Evolutionary conservation across 2,888 invertebrate genomes (phyloP), one percentile per base, ranked within the genome.

Genomic region (Scaeva pyrastri): DNA sequence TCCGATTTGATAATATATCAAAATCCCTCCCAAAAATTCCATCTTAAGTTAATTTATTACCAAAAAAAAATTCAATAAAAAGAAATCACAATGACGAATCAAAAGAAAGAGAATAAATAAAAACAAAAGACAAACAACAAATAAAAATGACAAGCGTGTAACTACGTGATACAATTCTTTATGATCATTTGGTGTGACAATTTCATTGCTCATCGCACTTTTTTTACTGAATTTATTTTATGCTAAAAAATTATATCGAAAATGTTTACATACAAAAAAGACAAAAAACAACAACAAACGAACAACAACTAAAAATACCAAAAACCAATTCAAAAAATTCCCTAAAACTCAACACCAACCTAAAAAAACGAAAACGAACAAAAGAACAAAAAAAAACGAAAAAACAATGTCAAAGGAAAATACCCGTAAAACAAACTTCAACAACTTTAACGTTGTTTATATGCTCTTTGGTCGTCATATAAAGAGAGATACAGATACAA

Each of bases 131-230:
- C 3, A 52, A 52, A 23, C 50, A 71, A 74, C 26, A 56, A 45
- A 56, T 56, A 16, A 56, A 82, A 82, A 74, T 86, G 86, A 86
- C 86, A 86, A 77, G 50, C 86, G 82, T 86, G 64, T 64, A 71
- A 78, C 82, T 86, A 86, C 86, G 86, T 86, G 86, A 86, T 81
- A 72, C 77, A 81, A 86, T 86, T 73, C 78, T 74, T 74, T 86
- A 86, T 78, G 82, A 86, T 82, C 73, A 82, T 82, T 78, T 82
- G 86, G 86, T 82, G 86, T 86, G 86, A 86, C 86, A 86, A 74
- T 86, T 86, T 74, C 86, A 82, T 86, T 86, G 86, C 86, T 86
- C 86, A 78, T 82, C 86, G 62, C 86, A 86, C 82, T 58, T 75
- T 79, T 31, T 64, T 70, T 43, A 41, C 43, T 58, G 56, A 50